Evolutionary conservation across 2,797 vertebrate species (phyloP).

Genomic region (Calcarius lapponicus): DNA sequence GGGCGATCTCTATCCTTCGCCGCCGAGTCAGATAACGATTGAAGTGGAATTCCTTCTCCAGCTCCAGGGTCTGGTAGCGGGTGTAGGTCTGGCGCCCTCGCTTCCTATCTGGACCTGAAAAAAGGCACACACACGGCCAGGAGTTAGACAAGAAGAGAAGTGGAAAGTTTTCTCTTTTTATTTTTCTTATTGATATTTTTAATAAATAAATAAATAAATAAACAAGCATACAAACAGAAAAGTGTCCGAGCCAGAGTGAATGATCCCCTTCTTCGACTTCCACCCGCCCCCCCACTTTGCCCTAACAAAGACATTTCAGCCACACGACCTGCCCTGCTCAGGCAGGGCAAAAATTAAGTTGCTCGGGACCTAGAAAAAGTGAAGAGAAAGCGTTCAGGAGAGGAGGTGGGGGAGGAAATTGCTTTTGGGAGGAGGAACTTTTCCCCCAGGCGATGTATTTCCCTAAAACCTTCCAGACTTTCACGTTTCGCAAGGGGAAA

Average conservation of each 20-base stretch:
- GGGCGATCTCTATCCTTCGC: constrained; percentile 84
- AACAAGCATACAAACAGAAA: neutral
- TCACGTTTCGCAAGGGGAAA: constrained; percentile 65
- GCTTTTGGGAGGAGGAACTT: constrained; percentile 59
- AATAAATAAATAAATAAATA: neutral
- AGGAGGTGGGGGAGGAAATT: constrained; percentile 42
- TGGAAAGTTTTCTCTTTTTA: neutral
- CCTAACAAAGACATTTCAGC: constrained; percentile 39
- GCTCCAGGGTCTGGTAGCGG: constrained; percentile 85
- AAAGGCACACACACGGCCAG: neutral
- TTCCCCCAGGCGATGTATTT: constrained; percentile 63
- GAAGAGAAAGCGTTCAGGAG: constrained; percentile 33
- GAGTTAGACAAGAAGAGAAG: constrained; percentile 14
- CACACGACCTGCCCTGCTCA: neutral
- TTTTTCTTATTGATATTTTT: neutral
- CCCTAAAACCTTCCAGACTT: constrained; percentile 68
- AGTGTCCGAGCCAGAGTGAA: neutral
- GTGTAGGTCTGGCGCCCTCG: constrained; percentile 89
- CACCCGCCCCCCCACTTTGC: neutral
- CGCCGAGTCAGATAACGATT: constrained; percentile 86
- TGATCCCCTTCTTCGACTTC: neutral
- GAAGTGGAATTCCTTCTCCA: constrained; percentile 88
- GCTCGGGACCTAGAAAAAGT: constrained; percentile 20
- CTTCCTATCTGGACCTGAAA: constrained; percentile 85
- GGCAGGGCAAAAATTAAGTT: constrained; percentile 35